Evolutionary conservation across 2,113 vertebrate genomes (phyloP).

Genomic region (Gallinago media): DNA sequence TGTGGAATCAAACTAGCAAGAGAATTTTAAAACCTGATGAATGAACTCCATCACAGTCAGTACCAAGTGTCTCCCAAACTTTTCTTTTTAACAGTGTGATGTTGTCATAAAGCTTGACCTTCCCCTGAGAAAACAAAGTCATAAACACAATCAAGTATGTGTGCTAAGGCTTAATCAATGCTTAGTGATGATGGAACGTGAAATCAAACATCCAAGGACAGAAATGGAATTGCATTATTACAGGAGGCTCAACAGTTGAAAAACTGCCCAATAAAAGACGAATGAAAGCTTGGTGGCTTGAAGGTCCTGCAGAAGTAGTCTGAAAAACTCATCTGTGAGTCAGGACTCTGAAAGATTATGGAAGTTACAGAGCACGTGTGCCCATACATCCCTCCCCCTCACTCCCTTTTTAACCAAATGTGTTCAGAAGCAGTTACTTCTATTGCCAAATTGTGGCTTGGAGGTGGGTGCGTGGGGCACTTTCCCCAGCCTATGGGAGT

Average conservation of each 20-base stretch:
- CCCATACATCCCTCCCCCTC: not conserved
- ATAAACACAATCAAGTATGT: conserved; percentile 11
- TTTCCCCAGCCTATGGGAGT: not conserved
- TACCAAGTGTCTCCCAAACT: not conserved
- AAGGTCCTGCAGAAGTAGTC: conserved; percentile 49
- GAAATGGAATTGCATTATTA: conserved; percentile 66
- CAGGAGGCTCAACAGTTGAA: conserved; percentile 56
- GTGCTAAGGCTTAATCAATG: conserved; percentile 69
- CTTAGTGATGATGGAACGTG: conserved; percentile 60
- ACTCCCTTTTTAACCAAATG: not conserved
- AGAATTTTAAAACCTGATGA: not conserved
- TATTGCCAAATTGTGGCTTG: not conserved
- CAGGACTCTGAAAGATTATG: not conserved
- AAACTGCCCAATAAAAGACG: conserved; percentile 65
- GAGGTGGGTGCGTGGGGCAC: not conserved
- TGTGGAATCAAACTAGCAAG: not conserved
- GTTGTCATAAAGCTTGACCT: conserved; percentile 65
- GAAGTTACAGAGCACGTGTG: not conserved
- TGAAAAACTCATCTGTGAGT: not conserved
- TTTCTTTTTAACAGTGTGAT: conserved; percentile 30
- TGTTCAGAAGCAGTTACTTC: not conserved
- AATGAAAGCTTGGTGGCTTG: conserved; percentile 59
- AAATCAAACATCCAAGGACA: conserved; percentile 67
- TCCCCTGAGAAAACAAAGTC: conserved; percentile 60
- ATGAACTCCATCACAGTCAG: not conserved